Percentiles rank a stretch among this genome's conserved stretches.
Conservation (phyloP, 2,113 vertebrate genomes). For the Gasterosteus aculeatus region DNA sequence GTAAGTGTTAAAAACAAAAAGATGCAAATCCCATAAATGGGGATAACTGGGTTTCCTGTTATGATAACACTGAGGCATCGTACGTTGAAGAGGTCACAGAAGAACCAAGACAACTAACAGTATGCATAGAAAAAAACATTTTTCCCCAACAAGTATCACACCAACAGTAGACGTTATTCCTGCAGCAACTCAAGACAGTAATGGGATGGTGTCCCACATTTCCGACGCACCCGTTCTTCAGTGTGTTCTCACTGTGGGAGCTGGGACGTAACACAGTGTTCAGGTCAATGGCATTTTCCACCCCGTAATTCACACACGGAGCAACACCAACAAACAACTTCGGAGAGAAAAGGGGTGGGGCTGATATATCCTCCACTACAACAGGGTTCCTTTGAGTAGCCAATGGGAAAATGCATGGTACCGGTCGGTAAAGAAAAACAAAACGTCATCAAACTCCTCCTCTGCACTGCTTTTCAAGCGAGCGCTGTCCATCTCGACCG, state of each 20-base stretch:
- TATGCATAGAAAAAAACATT: too few species aligned
- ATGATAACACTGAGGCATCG: too few species aligned
- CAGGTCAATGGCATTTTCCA: constrained; percentile 27
- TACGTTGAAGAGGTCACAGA: too few species aligned
- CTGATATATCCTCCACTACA: neutral
- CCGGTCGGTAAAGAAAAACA: constrained; percentile 11
- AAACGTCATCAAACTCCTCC: constrained; percentile 21
- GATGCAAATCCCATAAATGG: too few species aligned
- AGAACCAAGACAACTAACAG: too few species aligned
- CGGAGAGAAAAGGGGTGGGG: neutral
- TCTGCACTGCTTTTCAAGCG: constrained; percentile 30
- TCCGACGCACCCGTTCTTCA: constrained; percentile 5
- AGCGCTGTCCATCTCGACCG: constrained; percentile 35
- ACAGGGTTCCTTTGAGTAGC: neutral
- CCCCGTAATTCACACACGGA: constrained; percentile 20
- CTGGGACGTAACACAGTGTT: constrained; percentile 14
- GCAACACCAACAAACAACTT: neutral
- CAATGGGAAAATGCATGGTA: constrained; percentile 25
- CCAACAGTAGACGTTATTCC: constrained; percentile 8
- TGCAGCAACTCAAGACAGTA: constrained; percentile 11
- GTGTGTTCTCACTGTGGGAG: neutral
- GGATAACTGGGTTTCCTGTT: too few species aligned
- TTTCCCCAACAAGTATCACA: neutral
- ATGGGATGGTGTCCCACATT: neutral
- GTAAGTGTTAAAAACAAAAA: too few species aligned